A percentile compares a stretch with the other conserved stretches of the same genome.
Evolutionary conservation across 2,797 vertebrate genomes (phyloP).

Genomic region (Perodicticus potto): DNA sequence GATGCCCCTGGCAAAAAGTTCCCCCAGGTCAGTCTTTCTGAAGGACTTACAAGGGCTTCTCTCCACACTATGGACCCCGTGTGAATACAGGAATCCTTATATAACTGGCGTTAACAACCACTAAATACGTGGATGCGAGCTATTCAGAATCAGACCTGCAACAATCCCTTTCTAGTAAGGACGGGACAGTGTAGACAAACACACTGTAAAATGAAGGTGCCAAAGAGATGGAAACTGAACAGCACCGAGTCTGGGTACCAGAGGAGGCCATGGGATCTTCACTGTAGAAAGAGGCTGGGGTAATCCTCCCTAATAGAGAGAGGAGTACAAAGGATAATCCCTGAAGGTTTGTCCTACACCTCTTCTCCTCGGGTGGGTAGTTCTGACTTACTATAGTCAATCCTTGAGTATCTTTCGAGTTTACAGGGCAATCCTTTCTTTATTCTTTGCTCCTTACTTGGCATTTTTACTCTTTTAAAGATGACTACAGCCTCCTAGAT

Average conservation of each 20-base stretch:
- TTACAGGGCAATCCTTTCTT: neutral
- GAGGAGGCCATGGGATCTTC: neutral
- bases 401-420: neutral
- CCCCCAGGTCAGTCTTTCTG: neutral
- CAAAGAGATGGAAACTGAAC: neutral
- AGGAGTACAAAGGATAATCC: neutral
- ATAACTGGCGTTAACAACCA: neutral
- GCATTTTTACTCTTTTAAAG: slow-evolving; percentile 10
- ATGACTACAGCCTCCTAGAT: neutral
- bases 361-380: neutral
- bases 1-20: neutral
- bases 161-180: neutral
- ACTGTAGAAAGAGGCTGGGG: neutral
- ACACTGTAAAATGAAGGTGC: neutral
- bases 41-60: neutral
- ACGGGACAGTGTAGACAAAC: neutral
- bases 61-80: neutral
- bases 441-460: neutral
- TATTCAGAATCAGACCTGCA: neutral
- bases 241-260: neutral
- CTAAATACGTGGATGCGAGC: neutral
- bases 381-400: neutral
- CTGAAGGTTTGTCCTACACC: neutral
- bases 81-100: neutral
- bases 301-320: neutral